Evolutionary conservation across 2,797 vertebrate genomes (phyloP).

Genomic region (Sebastes ruberrimus): DNA sequence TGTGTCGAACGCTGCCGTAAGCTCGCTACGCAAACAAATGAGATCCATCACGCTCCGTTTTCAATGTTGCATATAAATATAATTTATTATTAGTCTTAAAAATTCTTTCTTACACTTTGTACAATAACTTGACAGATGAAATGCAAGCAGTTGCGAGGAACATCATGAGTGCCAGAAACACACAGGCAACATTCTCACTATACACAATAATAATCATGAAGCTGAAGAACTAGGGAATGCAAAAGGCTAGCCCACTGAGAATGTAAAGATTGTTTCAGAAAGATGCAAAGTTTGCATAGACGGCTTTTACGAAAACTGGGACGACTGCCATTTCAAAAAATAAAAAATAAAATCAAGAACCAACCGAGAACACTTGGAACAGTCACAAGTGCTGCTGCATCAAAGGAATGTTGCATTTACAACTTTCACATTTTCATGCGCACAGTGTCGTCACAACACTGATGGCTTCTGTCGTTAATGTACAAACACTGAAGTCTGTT

Average conservation of each 20-base stretch:
- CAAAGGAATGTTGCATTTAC: conserved; percentile 69
- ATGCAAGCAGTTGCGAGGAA: conserved; percentile 92
- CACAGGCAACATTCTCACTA: conserved; percentile 87
- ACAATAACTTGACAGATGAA: conserved; percentile 94
- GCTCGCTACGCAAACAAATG: conserved; percentile 17
- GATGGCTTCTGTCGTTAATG: conserved; percentile 56
- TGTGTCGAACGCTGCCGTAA: too few relatives aligned
- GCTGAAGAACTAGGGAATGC: conserved; percentile 77
- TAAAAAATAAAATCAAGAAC: conserved; percentile 7
- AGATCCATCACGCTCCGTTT: conserved; percentile 62
- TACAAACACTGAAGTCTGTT: conserved; percentile 48
- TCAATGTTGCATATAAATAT: conserved; percentile 99
- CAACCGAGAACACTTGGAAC: conserved; percentile 49
- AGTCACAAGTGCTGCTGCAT: conserved; percentile 51
- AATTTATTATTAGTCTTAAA: conserved; percentile 99
- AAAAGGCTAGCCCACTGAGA: conserved; percentile 81
- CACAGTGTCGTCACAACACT: conserved; percentile 43
- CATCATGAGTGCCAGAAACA: conserved; percentile 77
- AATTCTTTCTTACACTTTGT: conserved; percentile 99
- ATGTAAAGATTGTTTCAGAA: conserved; percentile 85
- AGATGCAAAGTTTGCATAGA: conserved; percentile 95
- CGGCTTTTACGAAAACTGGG: conserved; percentile 84
- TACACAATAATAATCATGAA: conserved; percentile 78
- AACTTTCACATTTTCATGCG: conserved; percentile 44
- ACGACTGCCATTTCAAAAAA: conserved; percentile 53